Base-by-base conservation (phyloP, 2,113 vertebrate genomes). In the Phycodurus eques region DNA sequence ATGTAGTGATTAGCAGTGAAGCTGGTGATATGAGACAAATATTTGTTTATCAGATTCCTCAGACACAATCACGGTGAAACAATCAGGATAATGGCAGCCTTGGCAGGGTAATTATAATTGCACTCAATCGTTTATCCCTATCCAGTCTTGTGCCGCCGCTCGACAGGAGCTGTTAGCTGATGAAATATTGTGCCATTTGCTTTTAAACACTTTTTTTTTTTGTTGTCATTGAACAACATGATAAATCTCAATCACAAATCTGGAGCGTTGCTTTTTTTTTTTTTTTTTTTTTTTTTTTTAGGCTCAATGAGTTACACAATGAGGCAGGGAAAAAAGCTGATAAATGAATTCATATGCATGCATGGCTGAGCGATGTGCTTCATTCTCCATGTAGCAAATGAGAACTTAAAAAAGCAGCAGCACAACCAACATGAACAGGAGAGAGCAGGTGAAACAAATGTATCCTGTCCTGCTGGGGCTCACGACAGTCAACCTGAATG, bases 361-460 rank as follows among this genome's bases (percentile, higher is more conserved):
- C n/a, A 27, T 19, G 9, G 19, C 15, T 22, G 42, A 31, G 22
- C 44, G 27, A 54, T 22, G n/a, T 22, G 2, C 35, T n/a, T 72
- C 15, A 63, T 67, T 67, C 12, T 59, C 56, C 56, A 59, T 59
- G 56, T n/a, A 59, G 56, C 56, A 59, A n/a, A 2, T 31, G 22
- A 31, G 22, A 33, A 31, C 10, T 14, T 5, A 14, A 14, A 59
- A 13, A 44, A 22, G 35, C 35, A 39, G 51, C 33, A 20, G 0
- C n/a, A 62, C 13, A 11, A 81, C 82, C 31, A 81, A 87, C 80
- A 33, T 68, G 66, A 51, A 1, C 14, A 6, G 4, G 1, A 2
- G 80, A 60, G 11, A 87, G 76, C 17, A 85, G 74, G 83, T 88
- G 84, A 69, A 88, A 87, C 71, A 88, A 74, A 42, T 67, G 53